These are phyloP conservation scores for Lepus timidus DNA, from an alignment of 2,113 vertebrate genomes.

Conservation along the genomic window DNA sequence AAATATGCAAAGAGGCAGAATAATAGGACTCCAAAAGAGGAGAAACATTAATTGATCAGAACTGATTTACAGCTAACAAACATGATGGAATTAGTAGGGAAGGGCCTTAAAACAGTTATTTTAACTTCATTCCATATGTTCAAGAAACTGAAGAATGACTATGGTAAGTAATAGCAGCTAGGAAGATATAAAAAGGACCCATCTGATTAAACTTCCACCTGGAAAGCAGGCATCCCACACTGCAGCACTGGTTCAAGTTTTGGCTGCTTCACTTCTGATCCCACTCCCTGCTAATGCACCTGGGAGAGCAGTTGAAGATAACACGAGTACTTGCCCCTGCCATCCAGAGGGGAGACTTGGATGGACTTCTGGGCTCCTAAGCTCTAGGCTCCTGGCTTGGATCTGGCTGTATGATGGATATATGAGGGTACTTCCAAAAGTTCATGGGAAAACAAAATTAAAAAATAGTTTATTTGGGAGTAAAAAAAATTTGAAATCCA, in stretches of 20 bases:
- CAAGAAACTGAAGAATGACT: conserved; percentile 38
- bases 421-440: too few species aligned
- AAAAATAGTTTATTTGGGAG: too few species aligned
- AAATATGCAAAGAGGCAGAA: neutral
- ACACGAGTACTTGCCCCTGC: too few species aligned
- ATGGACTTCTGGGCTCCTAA: neutral
- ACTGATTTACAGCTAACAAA: neutral
- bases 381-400: too few species aligned
- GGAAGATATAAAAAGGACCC: neutral
- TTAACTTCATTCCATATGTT: neutral
- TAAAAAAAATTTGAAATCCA: too few species aligned
- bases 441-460: too few species aligned
- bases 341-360: neutral
- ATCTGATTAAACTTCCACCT: neutral
- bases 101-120: neutral
- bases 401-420: too few species aligned
- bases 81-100: conserved; percentile 20
- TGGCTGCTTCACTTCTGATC: too few species aligned
- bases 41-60: conserved; percentile 17
- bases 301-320: too few species aligned
- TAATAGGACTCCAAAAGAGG: neutral
- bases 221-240: too few species aligned
- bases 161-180: neutral
- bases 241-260: too few species aligned
- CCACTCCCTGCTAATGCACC: too few species aligned